These are phyloP conservation scores for Cephus pygmeus DNA, from an alignment of 2,888 invertebrate genomes.

Conservation along the genomic window DNA sequence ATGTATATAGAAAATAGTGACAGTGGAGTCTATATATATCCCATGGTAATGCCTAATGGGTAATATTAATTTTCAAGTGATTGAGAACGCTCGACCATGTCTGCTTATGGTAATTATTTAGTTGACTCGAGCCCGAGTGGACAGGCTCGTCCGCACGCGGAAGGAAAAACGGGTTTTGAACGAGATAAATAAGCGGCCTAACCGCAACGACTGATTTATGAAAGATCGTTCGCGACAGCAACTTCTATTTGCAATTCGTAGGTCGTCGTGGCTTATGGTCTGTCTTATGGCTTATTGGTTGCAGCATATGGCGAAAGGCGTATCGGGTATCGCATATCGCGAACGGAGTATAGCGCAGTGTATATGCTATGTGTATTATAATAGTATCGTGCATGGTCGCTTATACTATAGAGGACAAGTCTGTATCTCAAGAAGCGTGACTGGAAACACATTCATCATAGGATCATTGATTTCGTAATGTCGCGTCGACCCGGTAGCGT, in stretches of 20 bases:
- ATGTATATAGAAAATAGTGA: no score
- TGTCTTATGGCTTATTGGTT: background rate
- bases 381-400: background rate
- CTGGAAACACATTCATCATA: conserved; percentile 18
- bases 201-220: background rate
- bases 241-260: conserved; percentile 3
- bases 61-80: background rate
- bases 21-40: background rate
- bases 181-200: conserved; percentile 1
- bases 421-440: conserved; percentile 1
- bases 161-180: background rate
- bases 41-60: background rate
- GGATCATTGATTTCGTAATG: conserved; percentile 2
- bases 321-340: background rate
- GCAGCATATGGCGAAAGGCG: background rate
- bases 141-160: background rate
- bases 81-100: background rate
- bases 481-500: background rate
- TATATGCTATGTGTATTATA: background rate
- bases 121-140: background rate
- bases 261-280: background rate
- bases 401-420: background rate
- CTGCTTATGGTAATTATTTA: background rate
- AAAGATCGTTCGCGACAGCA: background rate
- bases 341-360: background rate